Percentiles rank a stretch among this genome's conserved stretches.
phyloP scores from a whole-genome alignment of 2,797 vertebrate species.

The Sarcophilus harrisii region DNA sequence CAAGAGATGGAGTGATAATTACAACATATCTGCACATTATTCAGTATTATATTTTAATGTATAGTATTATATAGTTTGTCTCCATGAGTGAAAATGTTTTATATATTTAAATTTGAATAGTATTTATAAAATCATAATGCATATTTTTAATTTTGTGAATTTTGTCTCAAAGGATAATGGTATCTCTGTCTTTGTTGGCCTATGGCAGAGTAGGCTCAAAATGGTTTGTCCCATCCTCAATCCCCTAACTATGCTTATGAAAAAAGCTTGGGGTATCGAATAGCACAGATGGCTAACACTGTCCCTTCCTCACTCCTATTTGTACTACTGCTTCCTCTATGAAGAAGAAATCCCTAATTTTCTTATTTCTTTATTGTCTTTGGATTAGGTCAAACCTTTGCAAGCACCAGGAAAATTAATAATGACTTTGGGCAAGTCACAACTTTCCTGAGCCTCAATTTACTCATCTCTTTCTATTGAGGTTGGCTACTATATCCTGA shows the following conservation, averaged over 20 bases:
- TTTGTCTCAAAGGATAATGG: not conserved
- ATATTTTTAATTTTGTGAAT: not conserved
- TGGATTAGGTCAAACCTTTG: too few relatives aligned
- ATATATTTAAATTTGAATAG: not conserved
- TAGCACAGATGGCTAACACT: not conserved
- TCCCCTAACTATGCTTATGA: not conserved
- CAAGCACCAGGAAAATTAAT: too few relatives aligned
- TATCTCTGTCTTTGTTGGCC: not conserved
- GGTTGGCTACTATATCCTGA: not conserved
- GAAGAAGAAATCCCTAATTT: too few relatives aligned
- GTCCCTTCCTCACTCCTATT: not conserved
- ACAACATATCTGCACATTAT: not conserved
- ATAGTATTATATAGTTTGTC: not conserved
- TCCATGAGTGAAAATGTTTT: not conserved
- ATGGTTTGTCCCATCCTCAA: not conserved
- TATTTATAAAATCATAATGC: not conserved
- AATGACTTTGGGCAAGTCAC: too few relatives aligned
- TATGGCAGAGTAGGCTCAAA: not conserved
- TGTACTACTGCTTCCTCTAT: not conserved
- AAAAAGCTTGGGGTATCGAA: not conserved
- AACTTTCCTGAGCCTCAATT: too few relatives aligned
- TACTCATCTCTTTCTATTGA: not conserved
- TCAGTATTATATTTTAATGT: not conserved
- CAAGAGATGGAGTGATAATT: not conserved
- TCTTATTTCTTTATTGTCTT: too few relatives aligned